A percentile compares a stretch with the other conserved stretches of the same genome.
These are phyloP conservation scores for Crambe crambe DNA, from an alignment of 37 sponge, comb jelly and placozoan genomes.

Conservation along the genomic window DNA sequence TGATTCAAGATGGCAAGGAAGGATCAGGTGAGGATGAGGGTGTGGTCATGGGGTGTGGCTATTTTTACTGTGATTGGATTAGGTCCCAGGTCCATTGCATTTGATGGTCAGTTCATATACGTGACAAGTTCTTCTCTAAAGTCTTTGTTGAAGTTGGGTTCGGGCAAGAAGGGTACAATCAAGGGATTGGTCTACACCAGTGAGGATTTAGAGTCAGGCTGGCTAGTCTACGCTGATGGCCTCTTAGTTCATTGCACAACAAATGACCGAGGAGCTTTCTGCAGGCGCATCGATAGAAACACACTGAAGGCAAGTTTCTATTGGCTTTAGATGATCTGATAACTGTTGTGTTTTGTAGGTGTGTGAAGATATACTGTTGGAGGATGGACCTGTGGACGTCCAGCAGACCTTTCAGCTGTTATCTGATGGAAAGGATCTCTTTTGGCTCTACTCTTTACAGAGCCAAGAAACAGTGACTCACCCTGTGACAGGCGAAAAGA, in stretches of 20 bases:
- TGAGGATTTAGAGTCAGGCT: slow-evolving; percentile 48
- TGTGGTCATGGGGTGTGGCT: neutral
- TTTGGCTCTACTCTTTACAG: slow-evolving; percentile 71
- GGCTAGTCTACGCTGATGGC: slow-evolving; percentile 39
- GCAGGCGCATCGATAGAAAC: slow-evolving; percentile 1
- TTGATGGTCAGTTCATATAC: slow-evolving; percentile 78
- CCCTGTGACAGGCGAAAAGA: slow-evolving; percentile 54
- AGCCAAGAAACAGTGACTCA: slow-evolving; percentile 21
- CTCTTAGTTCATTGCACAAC: slow-evolving; percentile 1
- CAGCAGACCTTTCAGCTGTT: slow-evolving; percentile 54
- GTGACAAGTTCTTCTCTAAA: slow-evolving; percentile 61
- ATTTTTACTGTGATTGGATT: neutral
- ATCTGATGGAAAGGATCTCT: slow-evolving; percentile 74
- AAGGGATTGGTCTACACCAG: slow-evolving; percentile 54
- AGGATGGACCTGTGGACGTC: slow-evolving; percentile 13
- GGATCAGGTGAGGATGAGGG: slow-evolving; percentile 25
- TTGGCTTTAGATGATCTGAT: neutral
- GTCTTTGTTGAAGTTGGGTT: slow-evolving; percentile 67
- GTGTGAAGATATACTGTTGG: slow-evolving; percentile 4
- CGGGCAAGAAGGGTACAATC: slow-evolving; percentile 71
- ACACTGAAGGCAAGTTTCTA: slow-evolving; percentile 29
- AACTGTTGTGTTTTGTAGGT: slow-evolving; percentile 13
- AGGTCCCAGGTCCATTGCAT: slow-evolving; percentile 61
- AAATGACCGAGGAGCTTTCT: slow-evolving; percentile 20
- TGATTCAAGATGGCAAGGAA: slow-evolving; percentile 36